Percentiles rank a stretch among this genome's conserved stretches.
These are phyloP conservation scores for Blastobasis lacticolella DNA, from an alignment of 2,888 invertebrate species.

Conservation along the genomic window DNA sequence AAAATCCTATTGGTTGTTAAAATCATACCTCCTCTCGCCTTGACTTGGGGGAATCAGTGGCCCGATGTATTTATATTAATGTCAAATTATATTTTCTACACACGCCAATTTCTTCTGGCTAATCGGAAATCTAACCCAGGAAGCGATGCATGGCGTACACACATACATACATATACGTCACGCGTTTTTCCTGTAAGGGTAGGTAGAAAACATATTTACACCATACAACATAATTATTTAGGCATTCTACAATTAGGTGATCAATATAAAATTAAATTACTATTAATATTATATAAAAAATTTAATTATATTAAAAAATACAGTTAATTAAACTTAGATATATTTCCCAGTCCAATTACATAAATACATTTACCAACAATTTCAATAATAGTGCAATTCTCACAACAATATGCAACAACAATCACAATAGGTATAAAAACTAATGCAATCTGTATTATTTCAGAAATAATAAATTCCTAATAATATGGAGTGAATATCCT, in stretches of 20 bases:
- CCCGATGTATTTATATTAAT: too few relatives aligned
- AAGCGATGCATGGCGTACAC: too few relatives aligned
- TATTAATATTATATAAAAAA: slow-evolving; percentile 2
- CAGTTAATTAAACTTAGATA: slow-evolving; percentile 13
- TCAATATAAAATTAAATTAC: neutral
- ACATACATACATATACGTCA: too few relatives aligned
- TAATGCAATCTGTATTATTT: neutral
- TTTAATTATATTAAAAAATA: neutral
- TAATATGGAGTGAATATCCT: neutral
- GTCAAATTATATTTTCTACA: too few relatives aligned
- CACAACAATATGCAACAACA: neutral
- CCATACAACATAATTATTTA: neutral
- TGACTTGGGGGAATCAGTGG: too few relatives aligned
- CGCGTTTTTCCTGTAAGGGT: too few relatives aligned
- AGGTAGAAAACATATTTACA: too few relatives aligned
- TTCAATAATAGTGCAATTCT: slow-evolving; percentile 12
- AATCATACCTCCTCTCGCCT: too few relatives aligned
- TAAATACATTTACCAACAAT: slow-evolving; percentile 12
- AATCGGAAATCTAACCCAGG: too few relatives aligned
- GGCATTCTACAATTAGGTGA: neutral
- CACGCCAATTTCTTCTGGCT: too few relatives aligned
- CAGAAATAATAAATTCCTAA: neutral
- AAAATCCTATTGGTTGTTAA: too few relatives aligned
- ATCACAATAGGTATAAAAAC: slow-evolving; percentile 8
- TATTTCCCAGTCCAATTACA: slow-evolving; percentile 36